A percentile compares a stretch with the other conserved stretches of the same genome.
Evolutionary conservation across 2,113 vertebrate genomes (phyloP).

Genomic region (Thamnophis sirtalis): DNA sequence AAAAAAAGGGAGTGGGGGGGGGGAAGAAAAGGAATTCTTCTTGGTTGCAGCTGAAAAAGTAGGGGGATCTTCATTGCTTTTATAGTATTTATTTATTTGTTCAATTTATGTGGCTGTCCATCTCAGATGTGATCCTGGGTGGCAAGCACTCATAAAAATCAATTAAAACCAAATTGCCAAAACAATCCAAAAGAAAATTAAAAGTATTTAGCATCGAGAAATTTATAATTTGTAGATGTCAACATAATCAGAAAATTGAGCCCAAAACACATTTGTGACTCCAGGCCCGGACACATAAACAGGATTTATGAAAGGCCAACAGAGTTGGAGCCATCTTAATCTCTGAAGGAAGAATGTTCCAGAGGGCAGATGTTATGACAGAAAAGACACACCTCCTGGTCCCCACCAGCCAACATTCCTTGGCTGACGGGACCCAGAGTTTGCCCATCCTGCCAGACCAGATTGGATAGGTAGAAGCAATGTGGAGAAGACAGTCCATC

Average conservation of each 20-base stretch:
- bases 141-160: background rate
- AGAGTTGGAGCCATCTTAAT: background rate
- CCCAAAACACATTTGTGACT: background rate
- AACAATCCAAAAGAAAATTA: background rate
- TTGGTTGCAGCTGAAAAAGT: constrained; percentile 53
- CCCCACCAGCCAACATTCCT: background rate
- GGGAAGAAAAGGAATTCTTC: background rate
- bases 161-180: background rate
- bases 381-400: background rate
- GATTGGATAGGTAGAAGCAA: background rate
- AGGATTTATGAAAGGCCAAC: background rate
- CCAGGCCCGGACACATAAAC: background rate
- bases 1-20: fast-evolving
- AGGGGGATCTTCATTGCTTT: background rate
- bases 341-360: background rate
- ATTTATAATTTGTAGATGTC: background rate
- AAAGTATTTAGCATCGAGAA: background rate
- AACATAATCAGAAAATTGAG: background rate
- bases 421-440: background rate
- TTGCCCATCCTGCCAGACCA: background rate
- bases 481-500: no score
- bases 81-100: background rate
- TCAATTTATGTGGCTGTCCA: background rate
- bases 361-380: background rate
- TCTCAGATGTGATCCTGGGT: background rate